Base-by-base conservation (phyloP, 2,888 invertebrate genomes). In the Drosophila melanosoma region DNA sequence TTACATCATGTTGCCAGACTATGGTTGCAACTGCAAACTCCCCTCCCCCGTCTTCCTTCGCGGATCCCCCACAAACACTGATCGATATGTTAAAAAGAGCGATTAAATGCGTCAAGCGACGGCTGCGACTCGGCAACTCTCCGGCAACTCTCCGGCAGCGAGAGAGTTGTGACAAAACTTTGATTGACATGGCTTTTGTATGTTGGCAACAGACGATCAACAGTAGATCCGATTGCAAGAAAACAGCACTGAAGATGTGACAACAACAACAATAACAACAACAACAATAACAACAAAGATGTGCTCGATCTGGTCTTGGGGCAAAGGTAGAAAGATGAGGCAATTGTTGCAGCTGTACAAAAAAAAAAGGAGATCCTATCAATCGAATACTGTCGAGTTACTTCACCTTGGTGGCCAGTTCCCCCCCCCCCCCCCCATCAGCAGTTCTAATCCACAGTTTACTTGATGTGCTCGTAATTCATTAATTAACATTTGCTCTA, bases 41-140 rank as follows among this genome's bases (percentile, higher is more conserved):
- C 42, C 48, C 4, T 26, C 20, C 26, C 26, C n/a, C 15, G 12
- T 7, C 12, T 12, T 6, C 54, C 40, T 52, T 45, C 60, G 20
- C 20, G 40, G 32, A 40, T 49, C 65, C 38, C 20, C 53, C 23
- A 33, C 23, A 57, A 15, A 15, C 48, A 51, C 62, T 74, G 87
- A 87, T 87, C 90, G 81, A 79, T 89, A 87, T 87, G 87, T 82
- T 87, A 90, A 87, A 89, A 89, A 90, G 64, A 56, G 77, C 81
- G 87, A 87, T 87, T 84, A 87, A 90, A 87, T 82, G 89, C 87
- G 83, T 77, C 74, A 68, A 63, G 66, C 79, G 68, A 59, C 73
- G 78, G 62, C 63, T 76, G 76, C 60, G 64, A 45, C 68, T 61
- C 53, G 33, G 64, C 58, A 51, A 62, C 69, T 54, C 45, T 57